Base-by-base conservation (phyloP, 2,113 vertebrate species). In the Ophiodon elongatus region DNA sequence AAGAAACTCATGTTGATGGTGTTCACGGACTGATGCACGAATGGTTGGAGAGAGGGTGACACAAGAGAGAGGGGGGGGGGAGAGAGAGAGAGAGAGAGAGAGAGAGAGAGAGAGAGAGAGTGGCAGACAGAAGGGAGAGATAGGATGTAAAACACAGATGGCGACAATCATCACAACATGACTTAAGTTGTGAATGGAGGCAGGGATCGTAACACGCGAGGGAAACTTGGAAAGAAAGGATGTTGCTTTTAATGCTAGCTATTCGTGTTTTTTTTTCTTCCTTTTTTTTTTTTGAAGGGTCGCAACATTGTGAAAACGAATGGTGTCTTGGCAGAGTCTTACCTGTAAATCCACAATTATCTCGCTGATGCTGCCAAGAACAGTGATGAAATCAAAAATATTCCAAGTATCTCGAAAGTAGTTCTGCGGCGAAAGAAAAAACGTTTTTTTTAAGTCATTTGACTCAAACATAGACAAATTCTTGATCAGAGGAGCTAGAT, bases 341-440 rank as follows among this genome's bases (percentile, higher is more conserved):
- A 96, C 95, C 95, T 96, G 95, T 79, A 96, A 91, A 89, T 96
- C 95, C 86, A 99, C 96, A 80, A 99, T 95, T 84, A 99, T 99
- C 93, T 99, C 98, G 0, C 96, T 96, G 84, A 99, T 99, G 91
- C 98, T 99, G 87, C 98, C 98, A 1, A 99, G 96, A 64, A 99
- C 98, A 0, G 98, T 99, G 93, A 99, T 99, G 91, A 99, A 99
- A 92, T 99, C 98, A 93, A 99, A 99, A 88, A 99, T 99, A 90
- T 99, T 99, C 98, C 98, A 99, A 39, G 98, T 99, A 68, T 99
- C 98, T 89, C 98, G 96, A 89, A 99, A 99, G 94, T 99, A 99
- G 92, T 99, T 99, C 98, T 99, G 95, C 33, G 33, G 54, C 33
- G 8, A 15, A 45, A 45, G 37, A 39, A n/a, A 69, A 50, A 77